Conservation (phyloP, 2,797 vertebrate species). For the Somateria mollissima region DNA sequence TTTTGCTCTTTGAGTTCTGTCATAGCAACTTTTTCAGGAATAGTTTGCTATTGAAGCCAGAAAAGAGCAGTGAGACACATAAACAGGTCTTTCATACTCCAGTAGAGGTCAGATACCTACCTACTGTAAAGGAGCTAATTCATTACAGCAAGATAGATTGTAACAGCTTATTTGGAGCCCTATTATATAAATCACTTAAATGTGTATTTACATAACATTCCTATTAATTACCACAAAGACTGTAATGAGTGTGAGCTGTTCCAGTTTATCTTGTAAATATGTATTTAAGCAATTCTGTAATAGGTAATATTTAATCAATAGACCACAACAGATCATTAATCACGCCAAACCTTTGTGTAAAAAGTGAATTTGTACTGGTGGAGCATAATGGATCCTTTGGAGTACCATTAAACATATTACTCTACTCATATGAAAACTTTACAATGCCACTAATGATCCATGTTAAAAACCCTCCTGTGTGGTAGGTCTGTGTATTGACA, state of each 20-base stretch:
- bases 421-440: background rate
- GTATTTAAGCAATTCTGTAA: conserved; percentile 69
- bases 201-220: conserved; percentile 80
- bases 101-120: conserved; percentile 77
- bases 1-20: background rate
- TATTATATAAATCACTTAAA: conserved; percentile 82
- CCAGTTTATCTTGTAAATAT: conserved; percentile 72
- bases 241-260: conserved; percentile 64
- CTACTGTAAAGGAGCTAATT: conserved; percentile 74
- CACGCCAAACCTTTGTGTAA: conserved; percentile 64
- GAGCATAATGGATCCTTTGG: conserved; percentile 39
- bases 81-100: conserved; percentile 69
- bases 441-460: background rate
- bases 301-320: conserved; percentile 72
- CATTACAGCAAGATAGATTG: conserved; percentile 77
- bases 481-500: background rate
- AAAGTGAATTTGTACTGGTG: conserved; percentile 58
- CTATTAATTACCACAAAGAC: conserved; percentile 80
- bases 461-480: background rate
- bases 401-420: background rate
- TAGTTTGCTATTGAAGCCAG: background rate
- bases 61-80: conserved; percentile 37
- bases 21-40: background rate
- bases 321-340: conserved; percentile 70
- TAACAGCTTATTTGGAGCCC: conserved; percentile 75